Base-by-base conservation (phyloP, 23 tunicate species). In the Botrylloides violaceus region DNA sequence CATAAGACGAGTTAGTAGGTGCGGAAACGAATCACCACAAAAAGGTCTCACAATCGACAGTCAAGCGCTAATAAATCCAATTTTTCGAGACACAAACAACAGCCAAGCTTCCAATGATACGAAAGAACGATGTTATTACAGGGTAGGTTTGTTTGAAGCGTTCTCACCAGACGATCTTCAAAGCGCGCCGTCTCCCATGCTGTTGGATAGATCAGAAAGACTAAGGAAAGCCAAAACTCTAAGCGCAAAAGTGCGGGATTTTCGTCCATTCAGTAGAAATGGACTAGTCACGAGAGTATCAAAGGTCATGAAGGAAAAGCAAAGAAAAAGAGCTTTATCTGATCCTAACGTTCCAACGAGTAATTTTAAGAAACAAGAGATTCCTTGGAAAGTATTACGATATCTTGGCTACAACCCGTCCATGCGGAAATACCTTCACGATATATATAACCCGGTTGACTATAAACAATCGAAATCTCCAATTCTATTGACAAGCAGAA, bases 341-440 rank as follows among this genome's bases (percentile, higher is more conserved):
- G 58, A 68, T 6, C 43, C 36, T 4, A 19, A 5, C 56, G 1
- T 23, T 19, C 37, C 47, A 43, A 38, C 49, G 15, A 43, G 53
- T 15, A n/a, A n/a, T n/a, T 9, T 43, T 19, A 15, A 35, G 0
- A 80, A 75, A 59, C 95, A 59, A 53, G 53, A 29, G 21, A 77
- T 76, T 30, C 72, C 86, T 29, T 37, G 73, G 48, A 71, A 76
- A 76, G 71, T 84, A 31, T 70, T 62, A 38, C 78, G 79, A 32
- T 66, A 80, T 24, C 70, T 87, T 24, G 80, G 86, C 2, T 76
- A 80, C 86, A 87, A 80, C 27, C 86, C 82, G 7, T 75, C 95
- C 2, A 76, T 76, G 86, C 60, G 82, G 61, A 87, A 76, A 63
- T 80, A 57, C 34, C 39, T 80, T 1, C 76, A 79, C 27, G 81